A percentile compares a stretch with the other conserved stretches of the same genome.
Conservation (phyloP, 2,797 vertebrate genomes). For the Poeciliopsis presidionis region DNA sequence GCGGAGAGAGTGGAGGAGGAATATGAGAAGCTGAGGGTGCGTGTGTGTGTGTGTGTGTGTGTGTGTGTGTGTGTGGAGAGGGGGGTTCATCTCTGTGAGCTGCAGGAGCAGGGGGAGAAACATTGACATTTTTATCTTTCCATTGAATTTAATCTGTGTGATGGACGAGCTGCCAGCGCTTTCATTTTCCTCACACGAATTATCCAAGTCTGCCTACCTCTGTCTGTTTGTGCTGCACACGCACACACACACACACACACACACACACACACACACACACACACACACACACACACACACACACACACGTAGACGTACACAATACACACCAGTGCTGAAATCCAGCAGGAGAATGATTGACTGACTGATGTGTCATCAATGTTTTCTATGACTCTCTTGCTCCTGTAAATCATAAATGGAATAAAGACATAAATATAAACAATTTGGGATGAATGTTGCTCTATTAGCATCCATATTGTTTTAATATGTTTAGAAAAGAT, state of each 20-base stretch:
- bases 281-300: constrained; percentile 50
- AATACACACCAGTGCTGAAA: constrained; percentile 48
- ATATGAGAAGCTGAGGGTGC: constrained; percentile 20
- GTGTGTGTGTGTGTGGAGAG: constrained; percentile 16
- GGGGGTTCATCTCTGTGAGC: constrained; percentile 72
- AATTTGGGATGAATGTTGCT: constrained; percentile 55
- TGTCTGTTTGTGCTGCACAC: constrained; percentile 45
- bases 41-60: not conserved
- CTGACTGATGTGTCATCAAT: constrained; percentile 48
- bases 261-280: no score
- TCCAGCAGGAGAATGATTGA: constrained; percentile 52
- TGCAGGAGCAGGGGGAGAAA: constrained; percentile 57
- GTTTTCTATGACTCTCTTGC: constrained; percentile 31
- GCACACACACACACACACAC: constrained; percentile 40
- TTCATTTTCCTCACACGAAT: constrained; percentile 89
- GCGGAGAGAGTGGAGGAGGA: constrained; percentile 29
- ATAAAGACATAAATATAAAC: constrained; percentile 57
- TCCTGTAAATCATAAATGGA: constrained; percentile 67
- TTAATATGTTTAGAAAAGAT: constrained; percentile 61
- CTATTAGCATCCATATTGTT: constrained; percentile 61
- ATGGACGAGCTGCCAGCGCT: constrained; percentile 85
- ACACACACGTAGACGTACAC: constrained; percentile 32
- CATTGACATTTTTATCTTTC: constrained; percentile 87
- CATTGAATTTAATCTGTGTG: constrained; percentile 86
- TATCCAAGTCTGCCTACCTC: constrained; percentile 79